Evolutionary conservation across 2,888 invertebrate species (phyloP), one percentile per base, ranked within the genome.

Genomic region (Polyommatus icarus): DNA sequence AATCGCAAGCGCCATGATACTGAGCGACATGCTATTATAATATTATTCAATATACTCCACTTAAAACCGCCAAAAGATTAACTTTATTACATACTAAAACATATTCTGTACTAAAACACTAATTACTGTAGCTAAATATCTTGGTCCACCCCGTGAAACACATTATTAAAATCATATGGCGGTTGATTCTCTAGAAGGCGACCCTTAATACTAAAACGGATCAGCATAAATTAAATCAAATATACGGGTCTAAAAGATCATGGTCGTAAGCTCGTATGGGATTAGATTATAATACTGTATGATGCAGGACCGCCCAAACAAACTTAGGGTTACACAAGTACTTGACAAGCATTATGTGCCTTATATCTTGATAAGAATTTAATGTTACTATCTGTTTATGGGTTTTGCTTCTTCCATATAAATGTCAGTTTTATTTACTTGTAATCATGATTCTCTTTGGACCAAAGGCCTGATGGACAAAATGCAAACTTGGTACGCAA

Each of bases 201-300:
- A 72, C 40, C 72, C 46, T 46, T 73, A 73, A 73, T 24, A 15
- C 12, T 72, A 10, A 72, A 7, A 72, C 71, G 71, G 71, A 72
- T 72, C 20, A 72, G 40, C 46, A 73, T 73, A 73, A 40, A 73
- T 73, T 73, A 73, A 73, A 46, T 73, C 73, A 73, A 73, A 73
- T 73, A 46, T 46, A 73, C 24, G 46, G 24, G 46, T 24, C 73
- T 46, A 46, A 73, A 73, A 40, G 46, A 46, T 73, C 32, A 20
- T 46, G 8, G 40, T 10, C 8, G 20, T 20, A 46, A 73, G 73
- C 73, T 73, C n/a, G 6, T 18, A 7, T 67, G 6, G 67, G 29
- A 67, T 67, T 32, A 67, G 32, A 67, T 67, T 15, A 67, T 67
- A 67, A 67, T 67, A 32, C 67, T 67, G 29, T 18, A 67, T 67